Evolutionary conservation across 2,797 vertebrate genomes (phyloP).

Genomic region (Tachyglossus aculeatus): DNA sequence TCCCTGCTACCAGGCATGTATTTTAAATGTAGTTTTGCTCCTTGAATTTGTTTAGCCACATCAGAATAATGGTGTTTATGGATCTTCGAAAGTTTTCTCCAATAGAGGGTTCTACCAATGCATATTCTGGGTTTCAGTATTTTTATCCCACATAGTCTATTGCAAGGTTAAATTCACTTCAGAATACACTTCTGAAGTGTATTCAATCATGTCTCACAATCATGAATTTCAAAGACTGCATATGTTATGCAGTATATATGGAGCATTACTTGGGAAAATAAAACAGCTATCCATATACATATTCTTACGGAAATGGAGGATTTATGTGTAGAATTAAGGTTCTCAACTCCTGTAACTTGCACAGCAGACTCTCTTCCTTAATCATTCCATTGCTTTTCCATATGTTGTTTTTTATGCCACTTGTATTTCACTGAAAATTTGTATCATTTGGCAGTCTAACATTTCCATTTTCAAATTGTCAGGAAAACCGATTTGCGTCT

Average conservation of each 20-base stretch:
- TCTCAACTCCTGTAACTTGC: neutral
- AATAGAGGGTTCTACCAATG: too few relatives aligned
- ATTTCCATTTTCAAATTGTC: slow-evolving; percentile 2
- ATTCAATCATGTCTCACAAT: neutral
- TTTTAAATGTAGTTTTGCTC: too few relatives aligned
- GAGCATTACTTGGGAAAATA: neutral
- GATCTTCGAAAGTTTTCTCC: too few relatives aligned
- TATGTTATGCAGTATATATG: rapidly evolving
- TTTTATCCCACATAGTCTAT: neutral
- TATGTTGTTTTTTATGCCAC: neutral
- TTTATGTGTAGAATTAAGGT: neutral
- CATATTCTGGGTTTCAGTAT: neutral
- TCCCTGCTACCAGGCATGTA: too few relatives aligned
- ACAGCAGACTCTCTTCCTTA: neutral
- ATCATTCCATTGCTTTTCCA: neutral
- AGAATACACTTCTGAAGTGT: neutral
- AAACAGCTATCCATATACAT: neutral
- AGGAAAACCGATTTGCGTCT: slow-evolving; percentile 9
- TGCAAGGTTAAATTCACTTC: neutral
- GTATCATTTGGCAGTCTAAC: neutral
- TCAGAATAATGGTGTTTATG: too few relatives aligned
- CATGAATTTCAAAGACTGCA: neutral
- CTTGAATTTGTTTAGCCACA: too few relatives aligned
- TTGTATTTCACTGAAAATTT: neutral
- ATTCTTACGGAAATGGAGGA: neutral